These are phyloP conservation scores for Xenopus petersii DNA, from an alignment of 2,797 vertebrate species.

Conservation along the genomic window DNA sequence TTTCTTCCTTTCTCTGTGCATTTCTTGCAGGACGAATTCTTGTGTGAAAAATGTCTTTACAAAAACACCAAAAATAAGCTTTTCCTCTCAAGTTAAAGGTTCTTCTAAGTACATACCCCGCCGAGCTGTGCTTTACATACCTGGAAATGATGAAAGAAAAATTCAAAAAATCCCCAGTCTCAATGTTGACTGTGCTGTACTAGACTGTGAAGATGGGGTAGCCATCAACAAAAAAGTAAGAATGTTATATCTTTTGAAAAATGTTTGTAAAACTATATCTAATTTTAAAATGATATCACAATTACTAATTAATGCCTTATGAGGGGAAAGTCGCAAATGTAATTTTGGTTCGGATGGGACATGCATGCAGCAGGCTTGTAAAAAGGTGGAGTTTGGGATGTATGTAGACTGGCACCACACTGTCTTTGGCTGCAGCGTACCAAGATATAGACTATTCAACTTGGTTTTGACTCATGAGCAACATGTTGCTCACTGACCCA, in stretches of 20 bases:
- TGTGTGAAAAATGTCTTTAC: slow-evolving; percentile 38
- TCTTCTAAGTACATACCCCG: slow-evolving; percentile 82
- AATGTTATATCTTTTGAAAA: neutral
- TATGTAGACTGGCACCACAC: too few species aligned
- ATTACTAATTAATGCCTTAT: too few species aligned
- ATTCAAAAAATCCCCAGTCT: slow-evolving; percentile 84
- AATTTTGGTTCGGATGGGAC: too few species aligned
- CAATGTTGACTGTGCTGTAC: slow-evolving; percentile 86
- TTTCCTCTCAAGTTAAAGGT: slow-evolving; percentile 47
- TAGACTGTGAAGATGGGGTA: slow-evolving; percentile 98
- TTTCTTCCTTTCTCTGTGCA: neutral
- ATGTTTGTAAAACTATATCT: too few species aligned
- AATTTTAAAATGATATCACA: too few species aligned
- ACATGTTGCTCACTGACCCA: too few species aligned
- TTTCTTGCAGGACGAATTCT: slow-evolving; percentile 54
- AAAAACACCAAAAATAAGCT: slow-evolving; percentile 39
- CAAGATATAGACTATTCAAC: too few species aligned
- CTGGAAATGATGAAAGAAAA: slow-evolving; percentile 91
- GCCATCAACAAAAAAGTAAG: slow-evolving; percentile 91
- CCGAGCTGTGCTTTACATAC: slow-evolving; percentile 91
- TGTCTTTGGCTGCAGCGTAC: too few species aligned
- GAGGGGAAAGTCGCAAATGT: too few species aligned
- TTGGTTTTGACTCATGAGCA: too few species aligned
- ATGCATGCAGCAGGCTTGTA: too few species aligned
- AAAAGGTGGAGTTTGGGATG: too few species aligned